phyloP scores from a whole-genome alignment of 2,113 vertebrate species.

The Jaculus jaculus region DNA sequence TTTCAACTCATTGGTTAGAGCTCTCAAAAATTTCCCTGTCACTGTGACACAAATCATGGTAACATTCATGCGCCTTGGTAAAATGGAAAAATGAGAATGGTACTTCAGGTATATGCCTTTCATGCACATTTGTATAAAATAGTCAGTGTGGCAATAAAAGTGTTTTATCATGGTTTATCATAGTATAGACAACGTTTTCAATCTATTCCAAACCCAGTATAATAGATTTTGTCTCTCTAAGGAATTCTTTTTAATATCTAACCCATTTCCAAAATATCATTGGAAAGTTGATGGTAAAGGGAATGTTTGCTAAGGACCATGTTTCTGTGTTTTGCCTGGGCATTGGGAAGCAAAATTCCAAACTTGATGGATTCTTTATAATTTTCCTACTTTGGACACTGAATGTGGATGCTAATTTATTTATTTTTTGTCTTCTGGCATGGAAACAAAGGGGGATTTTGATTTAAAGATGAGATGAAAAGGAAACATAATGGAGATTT shows the following conservation, averaged over 20 bases:
- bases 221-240: conserved; percentile 29
- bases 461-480: background rate
- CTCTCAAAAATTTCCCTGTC: background rate
- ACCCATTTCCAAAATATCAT: conserved; percentile 33
- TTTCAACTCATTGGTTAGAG: background rate
- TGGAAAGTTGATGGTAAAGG: conserved; percentile 14
- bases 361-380: background rate
- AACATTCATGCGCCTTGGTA: background rate
- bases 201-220: background rate
- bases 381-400: background rate
- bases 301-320: background rate
- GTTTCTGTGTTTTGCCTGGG: background rate
- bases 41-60: background rate
- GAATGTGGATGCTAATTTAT: background rate
- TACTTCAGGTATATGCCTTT: background rate
- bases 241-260: background rate
- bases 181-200: background rate
- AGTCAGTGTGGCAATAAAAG: background rate
- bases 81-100: background rate
- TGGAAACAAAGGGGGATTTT: background rate
- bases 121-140: background rate
- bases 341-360: background rate
- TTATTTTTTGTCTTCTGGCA: background rate
- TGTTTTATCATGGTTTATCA: background rate
- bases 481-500: background rate